Percentiles rank a stretch among this genome's conserved stretches.
These are phyloP conservation scores for Megatriorchis doriae DNA, from an alignment of 2,113 vertebrate genomes.

Conservation along the genomic window DNA sequence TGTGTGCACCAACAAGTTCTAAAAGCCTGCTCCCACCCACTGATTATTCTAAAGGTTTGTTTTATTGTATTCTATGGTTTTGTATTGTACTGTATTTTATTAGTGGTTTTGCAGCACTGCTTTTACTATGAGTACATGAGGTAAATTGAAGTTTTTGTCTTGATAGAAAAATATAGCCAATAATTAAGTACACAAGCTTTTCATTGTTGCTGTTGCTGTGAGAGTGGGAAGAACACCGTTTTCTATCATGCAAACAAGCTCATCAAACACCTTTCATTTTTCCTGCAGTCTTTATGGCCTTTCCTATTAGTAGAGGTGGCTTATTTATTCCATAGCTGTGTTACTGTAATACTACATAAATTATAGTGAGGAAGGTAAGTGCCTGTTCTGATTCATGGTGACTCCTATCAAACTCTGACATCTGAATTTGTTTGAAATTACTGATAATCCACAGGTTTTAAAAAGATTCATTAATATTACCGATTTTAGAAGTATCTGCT, in stretches of 20 bases:
- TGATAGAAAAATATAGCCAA: background rate
- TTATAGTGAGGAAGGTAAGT: background rate
- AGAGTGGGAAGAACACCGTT: background rate
- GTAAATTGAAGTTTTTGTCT: background rate
- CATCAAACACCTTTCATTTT: background rate
- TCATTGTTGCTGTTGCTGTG: background rate
- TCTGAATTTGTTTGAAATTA: background rate
- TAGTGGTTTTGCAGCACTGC: background rate
- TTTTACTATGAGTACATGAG: background rate
- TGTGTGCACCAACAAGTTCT: background rate
- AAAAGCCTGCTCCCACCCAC: background rate
- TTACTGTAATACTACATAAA: background rate
- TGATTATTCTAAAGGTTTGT: background rate
- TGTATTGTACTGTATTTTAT: background rate
- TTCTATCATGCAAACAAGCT: background rate
- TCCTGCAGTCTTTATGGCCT: background rate
- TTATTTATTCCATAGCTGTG: background rate
- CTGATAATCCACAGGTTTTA: background rate
- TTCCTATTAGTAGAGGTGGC: background rate
- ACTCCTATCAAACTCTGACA: background rate
- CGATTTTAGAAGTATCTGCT: background rate
- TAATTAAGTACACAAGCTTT: background rate
- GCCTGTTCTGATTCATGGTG: background rate
- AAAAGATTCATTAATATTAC: background rate
- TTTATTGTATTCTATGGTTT: background rate